Percentiles rank a stretch among this genome's conserved stretches.
phyloP scores from a whole-genome alignment of 2,888 invertebrate genomes.

The Troilus luridus region DNA sequence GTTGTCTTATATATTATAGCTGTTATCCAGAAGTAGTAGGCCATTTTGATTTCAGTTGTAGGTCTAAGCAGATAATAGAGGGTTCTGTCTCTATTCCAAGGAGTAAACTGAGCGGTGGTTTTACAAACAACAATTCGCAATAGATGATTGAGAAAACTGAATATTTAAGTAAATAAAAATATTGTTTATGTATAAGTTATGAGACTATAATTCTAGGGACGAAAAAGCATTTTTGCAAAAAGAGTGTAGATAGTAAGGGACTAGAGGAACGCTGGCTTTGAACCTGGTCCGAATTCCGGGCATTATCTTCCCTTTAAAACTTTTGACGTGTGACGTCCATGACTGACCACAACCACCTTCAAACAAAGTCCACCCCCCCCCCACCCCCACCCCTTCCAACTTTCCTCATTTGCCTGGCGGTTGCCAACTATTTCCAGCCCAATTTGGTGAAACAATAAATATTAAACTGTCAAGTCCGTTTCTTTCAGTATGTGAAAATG shows the following conservation, averaged over 20 bases:
- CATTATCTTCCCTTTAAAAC: conserved; percentile 17
- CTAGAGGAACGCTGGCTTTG: background rate
- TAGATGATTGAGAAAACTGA: too few relatives aligned
- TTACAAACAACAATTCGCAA: too few relatives aligned
- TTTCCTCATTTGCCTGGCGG: conserved; percentile 9
- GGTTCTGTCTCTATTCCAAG: too few relatives aligned
- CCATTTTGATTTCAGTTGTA: too few relatives aligned
- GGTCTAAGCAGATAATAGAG: too few relatives aligned
- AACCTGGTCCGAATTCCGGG: background rate
- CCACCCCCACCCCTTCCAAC: background rate
- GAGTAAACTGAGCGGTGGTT: too few relatives aligned
- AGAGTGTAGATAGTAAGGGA: background rate
- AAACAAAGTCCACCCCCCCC: background rate
- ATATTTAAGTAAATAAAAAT: too few relatives aligned
- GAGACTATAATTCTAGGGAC: background rate
- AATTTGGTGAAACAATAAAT: background rate
- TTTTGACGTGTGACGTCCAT: conserved; percentile 13
- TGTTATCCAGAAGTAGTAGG: too few relatives aligned
- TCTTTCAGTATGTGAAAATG: background rate
- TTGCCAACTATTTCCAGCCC: background rate
- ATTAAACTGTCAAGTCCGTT: background rate
- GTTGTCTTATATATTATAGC: too few relatives aligned
- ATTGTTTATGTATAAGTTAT: background rate
- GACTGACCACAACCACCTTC: background rate
- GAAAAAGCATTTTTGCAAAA: background rate